A percentile compares a stretch with the other conserved stretches of the same genome.
These are phyloP conservation scores for Cladorhizidae sp. DNA, from an alignment of 37 sponge, comb jelly and placozoan species.

Conservation along the genomic window DNA sequence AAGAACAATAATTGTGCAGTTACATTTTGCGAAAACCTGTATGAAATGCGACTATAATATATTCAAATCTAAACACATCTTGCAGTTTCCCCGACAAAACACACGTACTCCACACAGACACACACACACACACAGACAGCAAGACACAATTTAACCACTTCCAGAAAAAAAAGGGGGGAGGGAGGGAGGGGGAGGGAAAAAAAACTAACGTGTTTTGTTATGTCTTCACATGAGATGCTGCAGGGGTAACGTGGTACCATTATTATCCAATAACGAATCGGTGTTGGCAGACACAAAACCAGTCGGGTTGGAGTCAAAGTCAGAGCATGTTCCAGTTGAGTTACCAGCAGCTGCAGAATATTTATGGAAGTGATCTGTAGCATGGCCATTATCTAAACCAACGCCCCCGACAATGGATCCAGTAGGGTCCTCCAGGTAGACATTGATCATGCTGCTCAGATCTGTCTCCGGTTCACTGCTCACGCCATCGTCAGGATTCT, in stretches of 20 bases:
- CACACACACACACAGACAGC: too few species aligned
- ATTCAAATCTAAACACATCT: too few species aligned
- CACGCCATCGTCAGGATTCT: conserved; percentile 49
- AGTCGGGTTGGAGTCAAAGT: conserved; percentile 19
- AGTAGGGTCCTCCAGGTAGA: conserved; percentile 47
- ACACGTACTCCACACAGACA: too few species aligned
- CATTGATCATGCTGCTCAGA: conserved; percentile 65
- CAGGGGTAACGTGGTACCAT: conserved; percentile 30
- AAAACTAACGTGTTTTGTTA: not conserved
- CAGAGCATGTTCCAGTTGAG: conserved; percentile 21
- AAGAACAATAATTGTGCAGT: too few species aligned
- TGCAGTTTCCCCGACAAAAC: too few species aligned
- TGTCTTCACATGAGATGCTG: conserved; percentile 51
- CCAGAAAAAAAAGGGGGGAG: too few species aligned
- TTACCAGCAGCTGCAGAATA: not conserved
- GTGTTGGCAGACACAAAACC: conserved; percentile 11
- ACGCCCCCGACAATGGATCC: not conserved
- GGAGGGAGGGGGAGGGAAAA: too few species aligned
- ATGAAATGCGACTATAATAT: too few species aligned
- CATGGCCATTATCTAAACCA: conserved; percentile 28
- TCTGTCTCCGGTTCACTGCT: conserved; percentile 49
- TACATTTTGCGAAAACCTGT: too few species aligned
- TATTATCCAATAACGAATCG: conserved; percentile 36
- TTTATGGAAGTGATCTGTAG: conserved; percentile 37
- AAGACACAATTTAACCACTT: too few species aligned